phyloP scores from a whole-genome alignment of 2,797 vertebrate genomes.

The Petrocephalus sullivani region DNA sequence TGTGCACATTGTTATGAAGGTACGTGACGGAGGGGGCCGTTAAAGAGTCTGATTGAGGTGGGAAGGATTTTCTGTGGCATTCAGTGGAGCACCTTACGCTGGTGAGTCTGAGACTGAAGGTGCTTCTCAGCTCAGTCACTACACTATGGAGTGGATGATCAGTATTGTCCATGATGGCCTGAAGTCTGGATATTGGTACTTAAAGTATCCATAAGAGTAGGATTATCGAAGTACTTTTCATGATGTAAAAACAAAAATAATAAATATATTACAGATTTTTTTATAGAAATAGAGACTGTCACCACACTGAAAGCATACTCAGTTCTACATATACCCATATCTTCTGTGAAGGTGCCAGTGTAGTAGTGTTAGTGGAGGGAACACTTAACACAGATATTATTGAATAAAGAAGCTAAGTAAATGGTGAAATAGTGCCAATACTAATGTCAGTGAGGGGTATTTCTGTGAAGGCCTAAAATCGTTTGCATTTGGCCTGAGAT shows the following conservation, averaged over 20 bases:
- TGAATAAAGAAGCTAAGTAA: conserved; percentile 2
- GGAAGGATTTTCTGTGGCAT: no score
- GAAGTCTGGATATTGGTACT: not conserved
- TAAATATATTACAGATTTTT: not conserved
- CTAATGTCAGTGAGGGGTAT: not conserved
- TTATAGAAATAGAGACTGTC: not conserved
- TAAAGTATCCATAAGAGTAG: not conserved
- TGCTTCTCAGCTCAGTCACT: no score
- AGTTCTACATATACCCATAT: not conserved
- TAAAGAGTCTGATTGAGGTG: no score
- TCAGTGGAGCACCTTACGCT: no score
- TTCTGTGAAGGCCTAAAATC: not conserved
- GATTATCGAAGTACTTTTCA: not conserved
- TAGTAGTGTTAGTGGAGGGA: not conserved
- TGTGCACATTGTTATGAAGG: no score
- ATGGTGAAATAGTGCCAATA: not conserved
- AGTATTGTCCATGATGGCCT: no score
- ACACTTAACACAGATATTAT: not conserved
- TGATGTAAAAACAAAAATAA: not conserved
- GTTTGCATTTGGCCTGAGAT: not conserved
- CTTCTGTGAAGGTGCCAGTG: not conserved
- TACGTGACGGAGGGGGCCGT: no score
- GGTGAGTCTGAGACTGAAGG: no score
- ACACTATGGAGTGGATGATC: no score
- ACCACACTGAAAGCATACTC: not conserved